These are phyloP conservation scores for Myrmophylax atrothorax DNA, from an alignment of 2,113 vertebrate species.

Conservation along the genomic window DNA sequence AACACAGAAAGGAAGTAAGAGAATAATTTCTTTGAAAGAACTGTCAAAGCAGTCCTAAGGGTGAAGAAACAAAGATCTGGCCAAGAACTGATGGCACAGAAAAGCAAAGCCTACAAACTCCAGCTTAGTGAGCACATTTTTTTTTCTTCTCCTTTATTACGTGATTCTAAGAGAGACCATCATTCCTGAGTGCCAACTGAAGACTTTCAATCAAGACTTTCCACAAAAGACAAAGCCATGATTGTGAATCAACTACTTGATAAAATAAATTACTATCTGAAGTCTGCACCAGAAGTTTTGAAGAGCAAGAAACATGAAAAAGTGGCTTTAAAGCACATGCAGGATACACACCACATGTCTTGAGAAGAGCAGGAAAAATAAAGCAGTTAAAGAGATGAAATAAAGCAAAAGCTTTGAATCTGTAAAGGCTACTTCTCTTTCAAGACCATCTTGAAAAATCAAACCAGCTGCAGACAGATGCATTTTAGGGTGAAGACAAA, in stretches of 20 bases:
- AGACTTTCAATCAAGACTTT: background rate
- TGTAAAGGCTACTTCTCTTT: background rate
- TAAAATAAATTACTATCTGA: constrained; percentile 5
- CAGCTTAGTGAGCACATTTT: rapidly evolving
- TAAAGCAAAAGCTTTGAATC: background rate
- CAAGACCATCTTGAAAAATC: background rate
- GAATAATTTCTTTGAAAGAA: background rate
- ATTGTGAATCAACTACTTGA: background rate
- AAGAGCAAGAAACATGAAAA: constrained; percentile 17
- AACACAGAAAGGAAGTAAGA: background rate
- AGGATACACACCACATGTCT: background rate
- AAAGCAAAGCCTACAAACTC: background rate
- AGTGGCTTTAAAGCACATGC: constrained; percentile 1
- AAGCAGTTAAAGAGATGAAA: background rate
- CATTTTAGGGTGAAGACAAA: background rate
- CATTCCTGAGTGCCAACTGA: background rate
- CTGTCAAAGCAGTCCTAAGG: background rate
- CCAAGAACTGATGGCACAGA: background rate
- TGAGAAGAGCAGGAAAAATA: background rate
- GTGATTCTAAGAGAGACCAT: background rate
- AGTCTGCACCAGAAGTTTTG: constrained; percentile 5
- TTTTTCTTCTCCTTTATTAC: background rate
- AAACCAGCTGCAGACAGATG: background rate
- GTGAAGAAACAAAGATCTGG: background rate
- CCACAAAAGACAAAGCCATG: constrained; percentile 2